Base-by-base conservation (phyloP, 2,113 vertebrate species). In the Leptobrachium ailaonicum region DNA sequence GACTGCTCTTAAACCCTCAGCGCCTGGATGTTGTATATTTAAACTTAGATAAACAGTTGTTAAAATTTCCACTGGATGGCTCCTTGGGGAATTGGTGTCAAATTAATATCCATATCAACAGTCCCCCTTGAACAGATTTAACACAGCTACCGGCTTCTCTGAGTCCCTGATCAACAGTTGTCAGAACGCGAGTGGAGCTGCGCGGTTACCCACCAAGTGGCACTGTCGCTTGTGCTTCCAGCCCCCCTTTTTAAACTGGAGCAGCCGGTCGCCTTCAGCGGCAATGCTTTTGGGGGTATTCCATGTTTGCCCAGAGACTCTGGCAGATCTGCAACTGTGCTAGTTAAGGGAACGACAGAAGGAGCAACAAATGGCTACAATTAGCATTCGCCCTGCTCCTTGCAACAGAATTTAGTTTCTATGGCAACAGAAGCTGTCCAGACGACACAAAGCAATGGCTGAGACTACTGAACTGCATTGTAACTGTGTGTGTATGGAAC, bases 341-440 rank as follows among this genome's bases (percentile, higher is more conserved):
- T 85, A 88, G 86, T 86, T 86, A 89, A 80, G 86, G 85, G 84
- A 88, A 83, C 78, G 83, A 89, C 88, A 90, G 84, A 86, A 84
- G 85, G 85, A 85, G 82, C 41, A 90, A 90, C 41, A 84, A 87
- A 89, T 85, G 69, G 85, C 67, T 77, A 87, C 83, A 82, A 88
- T 84, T 80, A 74, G 89, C 87, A 86, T 89, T 88, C 82, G 2
- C 83, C 87, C 85, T 41, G 79, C 3, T 68, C 87, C 72, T 0
- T 0, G 12, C 85, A 83, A 86, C 87, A 87, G 88, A 90, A 90
- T 88, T 86, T 83, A 66, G 72, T 93, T n/a, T 14, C 91, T 85
- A 89, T 89, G 90, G 90, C 87, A 94, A 93, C 92, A 10, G 13
- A 7, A 89, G 89, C 89, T 91, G 88, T 90, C 88, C 64, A 2